Evolutionary conservation across 2,797 vertebrate genomes (phyloP), one percentile per base, ranked within the genome.

Genomic region (Aeoliscus strigatus): DNA sequence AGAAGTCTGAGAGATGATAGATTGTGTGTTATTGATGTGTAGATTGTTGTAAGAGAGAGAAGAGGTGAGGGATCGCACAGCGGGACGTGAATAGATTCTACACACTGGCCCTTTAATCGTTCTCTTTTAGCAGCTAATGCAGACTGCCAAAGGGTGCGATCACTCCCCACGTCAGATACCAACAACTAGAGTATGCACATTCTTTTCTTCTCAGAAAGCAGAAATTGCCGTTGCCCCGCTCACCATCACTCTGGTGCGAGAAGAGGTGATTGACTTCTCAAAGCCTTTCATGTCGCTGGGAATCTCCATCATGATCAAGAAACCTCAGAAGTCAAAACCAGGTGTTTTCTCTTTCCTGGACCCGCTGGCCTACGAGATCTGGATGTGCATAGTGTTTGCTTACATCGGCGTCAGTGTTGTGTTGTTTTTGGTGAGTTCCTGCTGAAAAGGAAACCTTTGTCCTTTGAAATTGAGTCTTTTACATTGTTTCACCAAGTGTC

Each of bases 301-400:
- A 57, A 98, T 98, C 81, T 98, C 95, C 80, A 98, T 98, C 80
- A 98, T 98, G 96, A 98, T 98, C 87, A 98, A 98, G 88, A 98
- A 98, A 70, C 95, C 96, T 10, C 96, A 98, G 82, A 98, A 98
- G 84, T 98, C 96, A 46, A 98, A 98, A 86, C 96, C 96, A 0
- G 96, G 96, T 33, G 96, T 98, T 40, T 98, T 98, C 87, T 98
- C 96, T 56, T 98, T 98, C 88, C 87, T 98, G 88, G 94, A 98
- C 65, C 95, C 95, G 14, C 88, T 98, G 87, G 96, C 96, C 23
- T 98, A 98, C 53, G 96, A 98, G 86, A 98, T 98, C 70, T 98
- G 96, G 96, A 98, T 98, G 96, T 98, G 96, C 82, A 98, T 98
- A 71, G 94, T 98, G 63, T 98, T 98, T 75, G 95, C 95, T 66